Percentiles rank a stretch among this genome's conserved stretches.
Conservation (phyloP, 1,140 invertebrate genomes). For the Portunus trituberculatus region DNA sequence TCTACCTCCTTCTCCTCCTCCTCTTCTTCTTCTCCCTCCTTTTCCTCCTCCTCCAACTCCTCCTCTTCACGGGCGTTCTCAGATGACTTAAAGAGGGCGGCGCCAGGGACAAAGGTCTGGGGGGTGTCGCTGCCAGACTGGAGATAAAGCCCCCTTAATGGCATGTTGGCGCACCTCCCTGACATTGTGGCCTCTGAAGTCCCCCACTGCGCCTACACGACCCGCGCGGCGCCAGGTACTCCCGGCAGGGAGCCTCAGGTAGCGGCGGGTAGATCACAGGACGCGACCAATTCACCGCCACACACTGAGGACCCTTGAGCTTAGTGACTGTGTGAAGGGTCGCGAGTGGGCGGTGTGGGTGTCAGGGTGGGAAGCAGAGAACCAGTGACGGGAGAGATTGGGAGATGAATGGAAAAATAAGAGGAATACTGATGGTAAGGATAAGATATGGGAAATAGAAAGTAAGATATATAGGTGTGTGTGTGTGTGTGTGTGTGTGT, state of each 20-base stretch:
- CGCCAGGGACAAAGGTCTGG: background rate
- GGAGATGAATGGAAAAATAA: background rate
- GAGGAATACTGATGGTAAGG: background rate
- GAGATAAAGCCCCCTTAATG: constrained; percentile 21
- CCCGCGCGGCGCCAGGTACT: background rate
- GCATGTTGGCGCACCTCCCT: background rate
- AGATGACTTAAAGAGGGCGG: background rate
- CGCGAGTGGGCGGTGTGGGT: background rate
- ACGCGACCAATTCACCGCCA: background rate
- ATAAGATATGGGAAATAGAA: too few relatives aligned
- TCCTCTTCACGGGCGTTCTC: background rate
- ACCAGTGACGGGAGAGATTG: background rate
- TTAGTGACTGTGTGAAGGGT: background rate
- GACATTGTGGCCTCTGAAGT: background rate
- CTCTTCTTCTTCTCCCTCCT: background rate
- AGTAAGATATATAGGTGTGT: too few relatives aligned
- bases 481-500: too few relatives aligned
- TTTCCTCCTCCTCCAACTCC: background rate
- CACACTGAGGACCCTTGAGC: background rate
- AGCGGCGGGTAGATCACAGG: background rate
- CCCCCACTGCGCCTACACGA: background rate
- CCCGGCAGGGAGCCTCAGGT: background rate
- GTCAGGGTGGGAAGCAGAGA: background rate
- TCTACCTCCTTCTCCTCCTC: background rate
- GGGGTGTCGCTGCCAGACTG: background rate